Conservation (phyloP, 2,888 invertebrate genomes). For the Holacanthella duospinosa region DNA sequence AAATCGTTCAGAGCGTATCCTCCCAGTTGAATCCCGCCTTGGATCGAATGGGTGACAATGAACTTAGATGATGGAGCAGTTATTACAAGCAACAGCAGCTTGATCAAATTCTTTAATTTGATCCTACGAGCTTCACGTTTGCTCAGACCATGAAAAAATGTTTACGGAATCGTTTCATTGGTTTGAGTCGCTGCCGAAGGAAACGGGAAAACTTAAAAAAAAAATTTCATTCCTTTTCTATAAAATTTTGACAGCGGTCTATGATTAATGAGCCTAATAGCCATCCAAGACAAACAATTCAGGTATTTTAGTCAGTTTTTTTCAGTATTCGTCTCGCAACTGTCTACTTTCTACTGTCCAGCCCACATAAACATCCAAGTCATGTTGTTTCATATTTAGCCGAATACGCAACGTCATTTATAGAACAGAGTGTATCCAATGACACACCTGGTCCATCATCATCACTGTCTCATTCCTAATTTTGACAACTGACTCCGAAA, state of each 20-base stretch:
- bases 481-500: no score
- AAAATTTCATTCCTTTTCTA: not conserved
- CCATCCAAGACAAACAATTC: not conserved
- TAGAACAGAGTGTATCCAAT: no score
- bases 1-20: not conserved
- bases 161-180: not conserved
- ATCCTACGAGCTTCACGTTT: not conserved
- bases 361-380: no score
- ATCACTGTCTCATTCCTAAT: no score
- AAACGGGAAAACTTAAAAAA: not conserved
- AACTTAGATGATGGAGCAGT: constrained; percentile 1
- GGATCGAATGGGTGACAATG: not conserved
- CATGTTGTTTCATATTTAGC: no score
- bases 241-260: constrained; percentile 1
- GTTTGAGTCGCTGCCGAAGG: not conserved
- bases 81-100: not conserved
- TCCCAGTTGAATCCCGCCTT: not conserved
- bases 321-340: not conserved
- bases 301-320: no score
- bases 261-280: not conserved
- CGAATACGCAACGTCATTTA: not conserved
- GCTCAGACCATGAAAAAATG: not conserved
- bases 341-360: not conserved
- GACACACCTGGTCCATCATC: no score
- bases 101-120: not conserved